A percentile compares a stretch with the other conserved stretches of the same genome.
phyloP scores from a whole-genome alignment of 2,888 invertebrate species.

The Ptychoptera contaminata region DNA sequence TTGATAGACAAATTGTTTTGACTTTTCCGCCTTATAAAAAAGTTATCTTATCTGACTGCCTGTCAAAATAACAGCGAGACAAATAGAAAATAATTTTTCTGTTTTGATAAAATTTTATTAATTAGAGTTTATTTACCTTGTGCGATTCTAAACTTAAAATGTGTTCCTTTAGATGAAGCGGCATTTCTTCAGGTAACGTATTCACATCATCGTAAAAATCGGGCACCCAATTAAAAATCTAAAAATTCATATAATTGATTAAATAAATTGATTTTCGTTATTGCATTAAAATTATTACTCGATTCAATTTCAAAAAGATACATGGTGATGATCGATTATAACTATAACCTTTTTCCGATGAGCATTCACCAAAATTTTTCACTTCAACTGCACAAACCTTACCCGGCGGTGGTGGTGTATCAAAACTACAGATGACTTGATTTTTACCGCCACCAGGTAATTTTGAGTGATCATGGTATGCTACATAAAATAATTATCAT shows the following conservation, averaged over 20 bases:
- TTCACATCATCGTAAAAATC: slow-evolving; percentile 38
- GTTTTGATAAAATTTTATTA: no score
- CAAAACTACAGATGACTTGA: slow-evolving; percentile 38
- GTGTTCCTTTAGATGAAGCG: slow-evolving; percentile 33
- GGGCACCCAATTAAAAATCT: slow-evolving; percentile 63
- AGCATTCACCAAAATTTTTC: slow-evolving; percentile 35
- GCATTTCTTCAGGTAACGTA: slow-evolving; percentile 44
- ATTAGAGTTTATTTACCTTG: slow-evolving; percentile 17
- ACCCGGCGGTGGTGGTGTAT: slow-evolving; percentile 27
- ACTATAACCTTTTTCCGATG: slow-evolving; percentile 40
- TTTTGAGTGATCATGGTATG: slow-evolving; percentile 28
- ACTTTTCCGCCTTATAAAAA: no score
- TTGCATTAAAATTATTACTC: slow-evolving; percentile 33
- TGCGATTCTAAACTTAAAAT: slow-evolving; percentile 26
- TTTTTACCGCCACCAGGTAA: slow-evolving; percentile 32
- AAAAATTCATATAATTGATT: slow-evolving; percentile 1
- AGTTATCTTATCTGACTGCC: no score
- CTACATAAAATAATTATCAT: slow-evolving; percentile 12
- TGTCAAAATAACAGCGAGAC: no score
- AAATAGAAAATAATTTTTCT: no score
- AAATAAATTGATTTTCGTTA: background rate
- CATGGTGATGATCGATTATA: slow-evolving; percentile 64
- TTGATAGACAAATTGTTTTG: no score
- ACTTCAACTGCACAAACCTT: slow-evolving; percentile 39
- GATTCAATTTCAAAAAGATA: slow-evolving; percentile 71